Conservation (phyloP, 2,113 vertebrate species). For the Pollimyrus isidori region DNA sequence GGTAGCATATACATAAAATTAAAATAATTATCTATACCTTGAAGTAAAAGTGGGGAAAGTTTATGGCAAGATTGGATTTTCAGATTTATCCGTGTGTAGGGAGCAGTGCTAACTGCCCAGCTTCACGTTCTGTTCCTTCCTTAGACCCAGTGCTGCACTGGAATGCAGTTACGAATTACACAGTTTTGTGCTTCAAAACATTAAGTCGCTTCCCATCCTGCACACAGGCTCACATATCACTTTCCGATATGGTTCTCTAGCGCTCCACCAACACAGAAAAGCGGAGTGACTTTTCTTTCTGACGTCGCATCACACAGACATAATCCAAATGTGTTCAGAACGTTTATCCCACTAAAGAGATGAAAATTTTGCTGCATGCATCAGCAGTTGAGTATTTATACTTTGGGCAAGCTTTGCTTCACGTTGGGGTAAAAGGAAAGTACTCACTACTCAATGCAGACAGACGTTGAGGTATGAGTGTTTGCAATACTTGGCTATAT, state of each 20-base stretch:
- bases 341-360: slow-evolving; percentile 14
- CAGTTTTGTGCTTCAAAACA: background rate
- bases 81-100: background rate
- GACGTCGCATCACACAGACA: background rate
- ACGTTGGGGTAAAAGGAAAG: background rate
- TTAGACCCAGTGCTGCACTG: background rate
- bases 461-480: background rate
- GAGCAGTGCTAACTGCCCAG: background rate
- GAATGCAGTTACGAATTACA: background rate
- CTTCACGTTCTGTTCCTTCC: background rate
- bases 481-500: background rate
- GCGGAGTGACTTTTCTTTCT: background rate
- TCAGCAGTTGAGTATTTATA: background rate
- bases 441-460: background rate
- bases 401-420: background rate
- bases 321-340: background rate
- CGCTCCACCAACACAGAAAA: background rate
- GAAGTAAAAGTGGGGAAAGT: background rate
- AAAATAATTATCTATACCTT: background rate
- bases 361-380: background rate
- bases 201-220: background rate
- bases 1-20: background rate
- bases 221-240: background rate
- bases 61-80: background rate
- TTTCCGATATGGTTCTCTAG: background rate